phyloP scores from a whole-genome alignment of 2,113 vertebrate genomes.

The Petroica traversi region DNA sequence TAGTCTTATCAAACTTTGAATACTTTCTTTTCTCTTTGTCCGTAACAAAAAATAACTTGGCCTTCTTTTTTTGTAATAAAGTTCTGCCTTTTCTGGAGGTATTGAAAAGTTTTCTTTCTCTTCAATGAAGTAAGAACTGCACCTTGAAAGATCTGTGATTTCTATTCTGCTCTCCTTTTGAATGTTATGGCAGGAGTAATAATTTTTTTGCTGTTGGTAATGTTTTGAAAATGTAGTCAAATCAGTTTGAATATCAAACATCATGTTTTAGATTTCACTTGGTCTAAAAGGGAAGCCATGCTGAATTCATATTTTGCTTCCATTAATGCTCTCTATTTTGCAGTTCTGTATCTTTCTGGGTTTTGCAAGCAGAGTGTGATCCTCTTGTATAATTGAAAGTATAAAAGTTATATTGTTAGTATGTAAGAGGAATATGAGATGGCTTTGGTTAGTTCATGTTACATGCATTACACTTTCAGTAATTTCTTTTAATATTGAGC shows the following conservation, averaged over 20 bases:
- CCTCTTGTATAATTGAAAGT: neutral
- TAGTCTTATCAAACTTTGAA: neutral
- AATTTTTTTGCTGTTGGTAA: neutral
- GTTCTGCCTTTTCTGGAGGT: neutral
- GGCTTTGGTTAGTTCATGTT: constrained; percentile 27
- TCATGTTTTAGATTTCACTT: neutral
- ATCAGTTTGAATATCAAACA: neutral
- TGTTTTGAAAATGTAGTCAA: neutral
- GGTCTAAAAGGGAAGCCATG: neutral
- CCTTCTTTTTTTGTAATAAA: accelerated
- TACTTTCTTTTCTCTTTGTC: neutral
- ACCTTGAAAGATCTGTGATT: neutral
- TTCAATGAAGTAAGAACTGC: neutral
- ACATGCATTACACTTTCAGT: constrained; percentile 7
- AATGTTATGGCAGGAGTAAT: neutral
- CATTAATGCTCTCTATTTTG: neutral
- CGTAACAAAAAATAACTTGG: neutral
- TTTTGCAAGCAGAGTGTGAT: neutral
- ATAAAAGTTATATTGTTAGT: neutral
- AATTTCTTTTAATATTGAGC: constrained; percentile 37
- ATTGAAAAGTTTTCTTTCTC: neutral
- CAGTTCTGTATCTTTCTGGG: neutral
- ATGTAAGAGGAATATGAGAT: neutral
- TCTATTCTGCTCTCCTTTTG: neutral
- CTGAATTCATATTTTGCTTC: neutral